Conservation (phyloP, 2,888 invertebrate species). For the Nomada lathburiana region DNA sequence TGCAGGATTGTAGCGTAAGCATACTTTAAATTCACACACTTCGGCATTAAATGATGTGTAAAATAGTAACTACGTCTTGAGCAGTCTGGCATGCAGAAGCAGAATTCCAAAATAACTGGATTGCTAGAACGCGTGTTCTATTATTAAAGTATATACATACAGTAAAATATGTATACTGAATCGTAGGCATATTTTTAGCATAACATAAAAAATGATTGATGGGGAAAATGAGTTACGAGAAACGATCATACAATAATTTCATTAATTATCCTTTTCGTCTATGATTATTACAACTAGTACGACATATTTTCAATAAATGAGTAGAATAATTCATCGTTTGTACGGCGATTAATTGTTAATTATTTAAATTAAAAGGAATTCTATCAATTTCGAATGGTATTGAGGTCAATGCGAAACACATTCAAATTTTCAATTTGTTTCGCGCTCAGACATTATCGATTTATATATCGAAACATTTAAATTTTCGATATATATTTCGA, state of each 20-base stretch:
- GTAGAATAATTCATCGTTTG: neutral
- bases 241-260: neutral
- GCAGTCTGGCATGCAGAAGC: neutral
- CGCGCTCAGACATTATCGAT: neutral
- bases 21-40: slow-evolving; percentile 37
- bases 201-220: neutral
- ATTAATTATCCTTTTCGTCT: neutral
- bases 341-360: neutral
- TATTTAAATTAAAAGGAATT: neutral
- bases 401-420: neutral
- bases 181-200: neutral
- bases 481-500: neutral
- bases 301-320: too few species aligned
- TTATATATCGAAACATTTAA: slow-evolving; percentile 32
- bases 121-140: slow-evolving; percentile 16
- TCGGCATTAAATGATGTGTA: slow-evolving; percentile 61
- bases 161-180: slow-evolving; percentile 5
- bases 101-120: neutral
- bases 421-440: slow-evolving; percentile 15
- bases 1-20: neutral
- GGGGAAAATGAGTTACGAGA: neutral
- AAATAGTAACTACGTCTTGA: slow-evolving; percentile 5
- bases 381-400: neutral
- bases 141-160: slow-evolving; percentile 14
- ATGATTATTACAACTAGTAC: neutral